Conservation (phyloP, 1,140 invertebrate species). For the Acyrthosiphon pisum region DNA sequence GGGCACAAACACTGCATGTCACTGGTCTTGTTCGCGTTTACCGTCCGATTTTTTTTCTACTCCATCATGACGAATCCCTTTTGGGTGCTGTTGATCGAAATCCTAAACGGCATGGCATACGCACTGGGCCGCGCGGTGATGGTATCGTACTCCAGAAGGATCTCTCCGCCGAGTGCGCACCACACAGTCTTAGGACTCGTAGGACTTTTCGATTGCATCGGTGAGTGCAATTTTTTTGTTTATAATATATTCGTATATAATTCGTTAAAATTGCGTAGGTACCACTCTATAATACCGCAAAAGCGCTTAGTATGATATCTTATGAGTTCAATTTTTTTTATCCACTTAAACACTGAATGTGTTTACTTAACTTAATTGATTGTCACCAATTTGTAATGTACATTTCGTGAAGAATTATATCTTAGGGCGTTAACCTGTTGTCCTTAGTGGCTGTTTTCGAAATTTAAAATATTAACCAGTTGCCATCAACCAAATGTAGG, state of each 20-base stretch:
- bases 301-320: background rate
- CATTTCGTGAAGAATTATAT: no score
- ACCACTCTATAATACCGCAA: background rate
- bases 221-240: background rate
- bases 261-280: background rate
- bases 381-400: no score
- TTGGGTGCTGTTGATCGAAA: constrained; percentile 83
- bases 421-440: no score
- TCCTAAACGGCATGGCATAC: constrained; percentile 85
- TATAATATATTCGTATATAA: background rate
- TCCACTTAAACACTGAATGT: no score
- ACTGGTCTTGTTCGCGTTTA: constrained; percentile 76
- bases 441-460: no score
- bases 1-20: constrained; percentile 85
- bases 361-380: no score
- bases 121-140: constrained; percentile 89
- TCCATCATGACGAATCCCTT: constrained; percentile 81
- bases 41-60: constrained; percentile 81
- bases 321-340: no score
- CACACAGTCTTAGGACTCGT: constrained; percentile 85
- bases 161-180: constrained; percentile 82
- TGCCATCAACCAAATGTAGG: no score
- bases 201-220: constrained; percentile 66
- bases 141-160: constrained; percentile 85
- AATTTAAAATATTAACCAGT: no score